These are phyloP conservation scores for Agrypnia vestita DNA, from an alignment of 1,140 invertebrate species.

Conservation along the genomic window DNA sequence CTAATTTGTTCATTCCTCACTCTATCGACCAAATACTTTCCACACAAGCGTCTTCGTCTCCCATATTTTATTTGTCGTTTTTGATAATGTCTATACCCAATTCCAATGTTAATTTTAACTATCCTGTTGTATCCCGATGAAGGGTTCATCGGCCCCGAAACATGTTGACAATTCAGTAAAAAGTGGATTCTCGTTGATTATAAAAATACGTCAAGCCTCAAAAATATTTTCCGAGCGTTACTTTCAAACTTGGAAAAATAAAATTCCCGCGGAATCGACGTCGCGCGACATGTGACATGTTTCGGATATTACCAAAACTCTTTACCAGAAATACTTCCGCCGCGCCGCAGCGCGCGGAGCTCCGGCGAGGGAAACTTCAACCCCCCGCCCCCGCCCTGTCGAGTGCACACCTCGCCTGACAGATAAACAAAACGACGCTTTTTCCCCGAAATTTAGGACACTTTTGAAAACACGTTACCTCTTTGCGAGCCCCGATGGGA, in stretches of 20 bases:
- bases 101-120: too few relatives aligned
- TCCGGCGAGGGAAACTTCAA: conserved; percentile 8
- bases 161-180: too few relatives aligned
- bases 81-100: too few relatives aligned
- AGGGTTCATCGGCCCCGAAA: too few relatives aligned
- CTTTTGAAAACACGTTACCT: conserved; percentile 4
- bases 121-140: too few relatives aligned
- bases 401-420: conserved; percentile 50
- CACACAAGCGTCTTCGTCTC: too few relatives aligned
- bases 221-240: not conserved
- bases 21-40: too few relatives aligned
- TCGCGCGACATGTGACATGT: not conserved
- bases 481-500: not conserved
- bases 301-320: conserved; percentile 28
- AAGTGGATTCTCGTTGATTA: too few relatives aligned
- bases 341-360: not conserved
- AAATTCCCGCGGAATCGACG: not conserved
- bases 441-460: not conserved
- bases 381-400: not conserved
- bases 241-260: conserved; percentile 18
- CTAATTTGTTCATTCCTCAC: too few relatives aligned
- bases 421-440: conserved; percentile 23
- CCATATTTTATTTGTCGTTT: too few relatives aligned
- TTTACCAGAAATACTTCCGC: conserved; percentile 29
- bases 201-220: too few relatives aligned